A percentile compares a stretch with the other conserved stretches of the same genome.
These are phyloP conservation scores for Epicauta chinensis DNA, from an alignment of 1,140 invertebrate species.

Conservation along the genomic window DNA sequence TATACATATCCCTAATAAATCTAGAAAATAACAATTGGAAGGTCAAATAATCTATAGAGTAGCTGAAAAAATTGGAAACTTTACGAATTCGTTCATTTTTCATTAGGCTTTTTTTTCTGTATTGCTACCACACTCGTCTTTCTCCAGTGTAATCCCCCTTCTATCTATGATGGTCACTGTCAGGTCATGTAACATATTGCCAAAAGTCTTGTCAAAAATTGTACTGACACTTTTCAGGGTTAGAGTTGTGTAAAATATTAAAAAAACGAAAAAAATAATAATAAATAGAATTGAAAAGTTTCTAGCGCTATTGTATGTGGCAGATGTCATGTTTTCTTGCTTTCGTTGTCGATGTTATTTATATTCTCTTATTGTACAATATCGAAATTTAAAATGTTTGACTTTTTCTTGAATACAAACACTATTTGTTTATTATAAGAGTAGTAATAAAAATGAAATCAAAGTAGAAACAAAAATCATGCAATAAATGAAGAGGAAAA, in stretches of 20 bases:
- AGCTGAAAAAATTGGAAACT: too few relatives aligned
- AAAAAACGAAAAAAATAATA: not conserved
- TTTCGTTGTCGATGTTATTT: too few relatives aligned
- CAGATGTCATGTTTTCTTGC: slow-evolving; percentile 23
- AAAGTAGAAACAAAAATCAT: not conserved
- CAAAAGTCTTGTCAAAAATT: slow-evolving; percentile 17
- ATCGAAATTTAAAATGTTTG: slow-evolving; percentile 11
- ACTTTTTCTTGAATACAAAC: slow-evolving; percentile 1
- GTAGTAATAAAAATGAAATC: not conserved
- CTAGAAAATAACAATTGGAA: too few relatives aligned
- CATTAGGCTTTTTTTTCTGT: too few relatives aligned
- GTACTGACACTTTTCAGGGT: slow-evolving; percentile 4
- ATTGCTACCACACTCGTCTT: slow-evolving; percentile 10
- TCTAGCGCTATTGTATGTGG: slow-evolving; percentile 17
- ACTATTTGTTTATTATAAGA: too few relatives aligned
- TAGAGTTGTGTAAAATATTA: slow-evolving; percentile 21
- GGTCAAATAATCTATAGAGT: too few relatives aligned
- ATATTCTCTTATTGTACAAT: too few relatives aligned
- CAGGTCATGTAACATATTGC: slow-evolving; percentile 20
- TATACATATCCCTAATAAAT: too few relatives aligned
- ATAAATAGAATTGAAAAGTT: slow-evolving; percentile 16
- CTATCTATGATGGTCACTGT: slow-evolving; percentile 7
- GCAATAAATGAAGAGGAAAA: not conserved
- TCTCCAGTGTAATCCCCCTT: slow-evolving; percentile 1
- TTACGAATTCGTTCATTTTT: too few relatives aligned